Percentiles rank a stretch among this genome's conserved stretches.
Conservation (phyloP, 2,113 vertebrate genomes). For the Microtus ochrogaster region DNA sequence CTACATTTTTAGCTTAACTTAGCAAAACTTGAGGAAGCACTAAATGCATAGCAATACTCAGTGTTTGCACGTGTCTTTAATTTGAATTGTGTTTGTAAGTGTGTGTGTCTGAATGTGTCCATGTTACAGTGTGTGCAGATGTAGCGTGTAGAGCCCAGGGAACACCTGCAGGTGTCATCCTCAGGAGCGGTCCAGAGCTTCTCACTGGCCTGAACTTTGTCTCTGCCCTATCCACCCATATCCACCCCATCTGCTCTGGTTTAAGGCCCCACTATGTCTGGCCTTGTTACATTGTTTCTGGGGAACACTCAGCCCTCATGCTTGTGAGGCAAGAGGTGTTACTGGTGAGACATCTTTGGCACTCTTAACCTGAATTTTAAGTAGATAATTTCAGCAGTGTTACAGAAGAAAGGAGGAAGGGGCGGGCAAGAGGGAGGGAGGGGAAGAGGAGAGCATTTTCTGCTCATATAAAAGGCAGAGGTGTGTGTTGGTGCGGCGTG, state of each 20-base stretch:
- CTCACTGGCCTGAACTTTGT: background rate
- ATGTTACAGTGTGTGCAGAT: background rate
- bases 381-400: background rate
- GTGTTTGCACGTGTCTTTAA: background rate
- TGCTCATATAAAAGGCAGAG: background rate
- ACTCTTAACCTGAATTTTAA: background rate
- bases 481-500: background rate
- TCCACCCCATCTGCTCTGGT: background rate
- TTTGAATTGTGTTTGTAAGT: background rate
- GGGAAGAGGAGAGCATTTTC: background rate
- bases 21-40: slow-evolving; percentile 16
- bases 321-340: background rate
- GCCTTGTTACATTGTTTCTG: background rate
- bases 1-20: slow-evolving; percentile 9
- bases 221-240: background rate
- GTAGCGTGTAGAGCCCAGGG: background rate
- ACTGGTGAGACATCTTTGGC: background rate
- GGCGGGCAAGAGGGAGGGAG: background rate
- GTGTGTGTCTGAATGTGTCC: background rate
- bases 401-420: background rate
- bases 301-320: background rate
- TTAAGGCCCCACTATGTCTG: background rate
- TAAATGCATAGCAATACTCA: too few species aligned
- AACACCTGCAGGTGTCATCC: background rate
- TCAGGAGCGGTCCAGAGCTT: background rate